Evolutionary conservation across 2,113 vertebrate genomes (phyloP).

Genomic region (Melanostigma gelatinosum): DNA sequence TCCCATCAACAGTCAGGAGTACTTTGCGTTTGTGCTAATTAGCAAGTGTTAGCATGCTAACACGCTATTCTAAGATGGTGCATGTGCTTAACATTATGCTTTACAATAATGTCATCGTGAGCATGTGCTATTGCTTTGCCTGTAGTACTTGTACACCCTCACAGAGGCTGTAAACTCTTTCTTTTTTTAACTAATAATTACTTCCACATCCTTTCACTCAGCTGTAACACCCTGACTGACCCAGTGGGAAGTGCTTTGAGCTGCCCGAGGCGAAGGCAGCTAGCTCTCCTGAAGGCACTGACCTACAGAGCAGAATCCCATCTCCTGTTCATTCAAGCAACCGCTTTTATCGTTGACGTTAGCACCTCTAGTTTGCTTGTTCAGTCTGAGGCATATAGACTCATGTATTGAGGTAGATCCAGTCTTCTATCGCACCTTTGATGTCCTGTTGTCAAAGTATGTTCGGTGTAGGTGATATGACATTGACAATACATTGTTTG

Average conservation of each 20-base stretch:
- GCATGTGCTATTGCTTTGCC: neutral
- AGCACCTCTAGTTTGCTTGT: neutral
- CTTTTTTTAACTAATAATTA: slow-evolving; percentile 12
- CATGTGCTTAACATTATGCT: neutral
- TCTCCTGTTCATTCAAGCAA: slow-evolving; percentile 55
- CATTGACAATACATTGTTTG: slow-evolving; percentile 21
- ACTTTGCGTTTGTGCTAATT: neutral
- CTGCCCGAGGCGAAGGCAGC: slow-evolving; percentile 18
- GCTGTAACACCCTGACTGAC: slow-evolving; percentile 43
- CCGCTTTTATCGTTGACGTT: slow-evolving; percentile 41
- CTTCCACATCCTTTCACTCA: slow-evolving; percentile 52
- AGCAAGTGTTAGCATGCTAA: neutral
- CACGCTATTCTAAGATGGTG: neutral
- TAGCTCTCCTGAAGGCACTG: slow-evolving; percentile 36
- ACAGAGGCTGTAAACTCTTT: neutral
- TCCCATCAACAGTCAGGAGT: neutral
- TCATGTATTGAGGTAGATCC: slow-evolving; percentile 21
- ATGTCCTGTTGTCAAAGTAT: slow-evolving; percentile 7
- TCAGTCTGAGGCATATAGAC: neutral
- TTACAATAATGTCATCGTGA: neutral
- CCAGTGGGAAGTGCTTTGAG: slow-evolving; percentile 58
- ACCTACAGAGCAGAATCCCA: slow-evolving; percentile 61
- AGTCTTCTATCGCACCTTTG: neutral
- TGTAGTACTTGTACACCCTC: neutral
- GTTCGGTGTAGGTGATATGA: slow-evolving; percentile 17